Evolutionary conservation across 2,113 vertebrate species (phyloP), one percentile per base, ranked within the genome.

Genomic region (Mungos mungo): DNA sequence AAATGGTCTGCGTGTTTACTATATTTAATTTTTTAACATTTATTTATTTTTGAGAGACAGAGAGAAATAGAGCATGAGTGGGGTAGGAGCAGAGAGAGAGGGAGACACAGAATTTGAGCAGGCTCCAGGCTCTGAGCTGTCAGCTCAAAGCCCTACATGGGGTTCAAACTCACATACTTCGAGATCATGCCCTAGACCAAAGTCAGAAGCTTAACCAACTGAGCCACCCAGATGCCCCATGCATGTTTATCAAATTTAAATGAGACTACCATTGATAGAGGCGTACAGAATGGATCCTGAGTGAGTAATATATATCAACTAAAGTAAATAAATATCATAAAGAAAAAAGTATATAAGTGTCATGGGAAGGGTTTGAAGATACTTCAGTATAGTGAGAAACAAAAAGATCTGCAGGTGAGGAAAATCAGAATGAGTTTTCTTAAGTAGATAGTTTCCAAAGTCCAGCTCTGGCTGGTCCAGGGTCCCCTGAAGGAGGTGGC

Each of bases 81-180:
- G 57, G 57, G 57, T 19, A 23, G 57, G 57, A 60, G 57, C 57
- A 60, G 57, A 60, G 57, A 23, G 57, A 60, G 21, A 60, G 57
- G 57, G 57, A 60, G 21, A 60, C 57, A 60, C 57, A 60, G 57
- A 60, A 60, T 60, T 21, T 23, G 21, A 60, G 57, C 57, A 60
- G 57, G 57, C 21, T 60, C 21, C 57, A 9, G 57, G 57, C 21
- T 60, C 57, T 60, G 57, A 60, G 21, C 57, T 60, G 8, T 23
- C 57, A 60, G 57, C 21, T 23, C 21, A 60, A 19, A 60, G 21
- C 7, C 57, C 21, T 21, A 60, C 21, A 9, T 7, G 8, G 21
- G 57, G 57, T 21, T 60, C 8, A 0, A 23, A 9, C 21, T 54
- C 52, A 54, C 15, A 16, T 8, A 60, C 21, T 0, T 8, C 2